These are phyloP conservation scores for Callionymus lyra DNA, from an alignment of 2,113 vertebrate genomes.

Conservation along the genomic window DNA sequence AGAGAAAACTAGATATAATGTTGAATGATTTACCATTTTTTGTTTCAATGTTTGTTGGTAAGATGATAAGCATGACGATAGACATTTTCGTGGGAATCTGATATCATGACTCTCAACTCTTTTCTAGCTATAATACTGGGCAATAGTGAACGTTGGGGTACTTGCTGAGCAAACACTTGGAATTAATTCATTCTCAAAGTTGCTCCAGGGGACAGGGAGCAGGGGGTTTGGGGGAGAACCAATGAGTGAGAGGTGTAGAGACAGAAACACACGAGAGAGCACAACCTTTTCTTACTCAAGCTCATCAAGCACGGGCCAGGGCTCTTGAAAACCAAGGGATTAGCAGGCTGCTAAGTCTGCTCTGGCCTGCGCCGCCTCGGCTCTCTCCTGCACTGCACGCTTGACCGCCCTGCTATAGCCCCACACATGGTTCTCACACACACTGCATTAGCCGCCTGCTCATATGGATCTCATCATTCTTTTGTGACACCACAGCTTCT, in stretches of 20 bases:
- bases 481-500: constrained; percentile 11
- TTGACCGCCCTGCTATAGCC: constrained; percentile 66
- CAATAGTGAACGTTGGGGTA: constrained; percentile 31
- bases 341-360: constrained; percentile 75
- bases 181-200: constrained; percentile 84
- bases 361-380: constrained; percentile 68
- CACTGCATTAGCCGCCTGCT: constrained; percentile 34
- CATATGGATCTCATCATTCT: constrained; percentile 14
- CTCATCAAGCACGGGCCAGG: constrained; percentile 98
- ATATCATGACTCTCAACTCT: too few relatives aligned
- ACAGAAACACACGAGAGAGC: constrained; percentile 65
- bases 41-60: too few relatives aligned
- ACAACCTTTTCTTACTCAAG: constrained; percentile 91
- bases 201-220: constrained; percentile 66
- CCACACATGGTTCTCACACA: constrained; percentile 64
- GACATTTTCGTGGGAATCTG: too few relatives aligned
- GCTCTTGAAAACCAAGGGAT: constrained; percentile 96
- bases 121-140: constrained; percentile 24
- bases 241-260: constrained; percentile 44
- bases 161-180: constrained; percentile 93
- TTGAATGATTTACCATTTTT: too few relatives aligned
- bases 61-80: too few relatives aligned
- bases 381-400: constrained; percentile 78
- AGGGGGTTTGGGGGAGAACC: constrained; percentile 34
- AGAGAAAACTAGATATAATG: too few relatives aligned